Conservation (phyloP, 1,140 invertebrate genomes). For the Drosophila novamexicana region DNA sequence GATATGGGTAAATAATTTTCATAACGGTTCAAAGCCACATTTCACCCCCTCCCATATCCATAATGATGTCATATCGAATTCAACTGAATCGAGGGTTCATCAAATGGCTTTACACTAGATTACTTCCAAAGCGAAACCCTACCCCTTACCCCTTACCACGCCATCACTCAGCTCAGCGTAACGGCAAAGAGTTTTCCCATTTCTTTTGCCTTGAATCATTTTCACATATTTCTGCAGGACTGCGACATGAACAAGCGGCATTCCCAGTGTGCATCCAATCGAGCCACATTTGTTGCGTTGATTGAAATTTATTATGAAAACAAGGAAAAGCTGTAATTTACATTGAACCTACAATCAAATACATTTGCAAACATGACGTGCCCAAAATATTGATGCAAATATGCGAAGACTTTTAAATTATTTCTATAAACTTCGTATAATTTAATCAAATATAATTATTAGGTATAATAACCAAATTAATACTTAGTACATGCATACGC, state of each 20-base stretch:
- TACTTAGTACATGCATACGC: too few relatives aligned
- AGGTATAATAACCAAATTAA: too few relatives aligned
- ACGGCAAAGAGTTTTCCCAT: conserved; percentile 26
- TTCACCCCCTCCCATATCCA: too few relatives aligned
- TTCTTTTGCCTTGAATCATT: conserved; percentile 49
- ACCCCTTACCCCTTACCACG: too few relatives aligned
- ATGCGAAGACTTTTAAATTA: too few relatives aligned
- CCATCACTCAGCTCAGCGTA: neutral
- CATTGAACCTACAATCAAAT: too few relatives aligned
- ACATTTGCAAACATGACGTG: too few relatives aligned
- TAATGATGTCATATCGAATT: conserved; percentile 43
- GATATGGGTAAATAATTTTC: neutral
- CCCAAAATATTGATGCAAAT: too few relatives aligned
- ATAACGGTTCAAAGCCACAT: too few relatives aligned
- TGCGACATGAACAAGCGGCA: conserved; percentile 17
- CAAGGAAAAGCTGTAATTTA: neutral
- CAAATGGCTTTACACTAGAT: conserved; percentile 71
- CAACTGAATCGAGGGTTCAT: conserved; percentile 41
- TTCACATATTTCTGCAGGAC: conserved; percentile 57
- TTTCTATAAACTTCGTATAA: too few relatives aligned
- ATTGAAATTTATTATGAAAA: neutral
- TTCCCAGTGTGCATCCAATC: neutral
- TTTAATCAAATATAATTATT: too few relatives aligned
- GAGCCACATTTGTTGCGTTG: neutral
- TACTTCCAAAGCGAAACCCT: conserved; percentile 33